Conservation (phyloP, 2,113 vertebrate genomes). For the Ophthalmotilapia sp. region DNA sequence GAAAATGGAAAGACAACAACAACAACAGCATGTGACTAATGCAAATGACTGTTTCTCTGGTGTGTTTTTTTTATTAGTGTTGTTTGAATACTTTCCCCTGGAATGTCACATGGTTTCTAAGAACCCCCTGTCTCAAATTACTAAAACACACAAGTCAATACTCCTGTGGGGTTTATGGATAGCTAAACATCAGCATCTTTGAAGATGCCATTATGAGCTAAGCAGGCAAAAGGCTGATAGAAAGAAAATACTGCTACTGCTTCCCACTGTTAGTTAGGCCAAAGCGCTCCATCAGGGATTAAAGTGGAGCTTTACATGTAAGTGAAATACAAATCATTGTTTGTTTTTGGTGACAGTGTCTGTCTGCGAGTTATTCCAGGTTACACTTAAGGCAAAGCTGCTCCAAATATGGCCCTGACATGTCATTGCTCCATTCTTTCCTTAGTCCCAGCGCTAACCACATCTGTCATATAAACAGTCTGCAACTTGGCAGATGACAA, state of each 20-base stretch:
- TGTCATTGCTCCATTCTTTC: neutral
- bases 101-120: neutral
- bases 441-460: neutral
- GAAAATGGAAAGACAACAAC: neutral
- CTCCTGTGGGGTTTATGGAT: neutral
- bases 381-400: rapidly evolving
- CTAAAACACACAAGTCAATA: neutral
- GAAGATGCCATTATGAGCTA: neutral
- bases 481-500: neutral
- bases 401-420: neutral
- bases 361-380: neutral
- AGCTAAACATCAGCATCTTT: neutral
- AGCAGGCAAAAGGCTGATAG: neutral
- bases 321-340: neutral
- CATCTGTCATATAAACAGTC: neutral
- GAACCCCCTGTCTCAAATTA: neutral
- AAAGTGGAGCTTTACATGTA: neutral
- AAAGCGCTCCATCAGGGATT: neutral
- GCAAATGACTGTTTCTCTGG: neutral
- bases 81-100: neutral
- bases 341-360: neutral
- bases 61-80: neutral
- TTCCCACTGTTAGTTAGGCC: neutral
- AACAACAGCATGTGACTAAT: neutral
- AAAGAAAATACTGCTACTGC: neutral